Evolutionary conservation across 2,797 vertebrate genomes (phyloP), one percentile per base, ranked within the genome.

Genomic region (Centropyge bicolor): DNA sequence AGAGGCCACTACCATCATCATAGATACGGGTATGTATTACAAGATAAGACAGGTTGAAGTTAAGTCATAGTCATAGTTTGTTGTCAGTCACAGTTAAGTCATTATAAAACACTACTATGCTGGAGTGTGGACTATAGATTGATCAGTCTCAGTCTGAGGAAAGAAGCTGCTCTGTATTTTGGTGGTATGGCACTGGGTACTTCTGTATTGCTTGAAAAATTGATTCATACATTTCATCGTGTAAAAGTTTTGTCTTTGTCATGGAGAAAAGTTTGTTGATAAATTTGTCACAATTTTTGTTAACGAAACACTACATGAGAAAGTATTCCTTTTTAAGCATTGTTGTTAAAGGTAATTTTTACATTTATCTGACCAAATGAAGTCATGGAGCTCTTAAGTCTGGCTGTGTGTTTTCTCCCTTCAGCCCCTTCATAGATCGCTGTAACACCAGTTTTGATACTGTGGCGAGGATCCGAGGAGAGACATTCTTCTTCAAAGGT

Each of bases 401-500:
- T 36, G 2, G 1, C 6, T 40, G 31, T 59, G 43, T 69, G 10
- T 62, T 51, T 52, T 59, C 31, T 72, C 5, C 8, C 20, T 35
- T 20, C 49, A 94, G 92, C 31, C 63, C 81, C 49, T 67, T 69
- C 59, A 31, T 89, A 36, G 90, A 96, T 86, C 94, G 94, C 63
- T 96, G 94, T 11, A 90, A 94, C 82, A 92, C 90, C 81, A 95
- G 83, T 75, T 94, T 96, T 55, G 95, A 96, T 57, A 92, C 92
- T 10, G 93, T 95, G 45, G 86, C 95, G 48, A 93, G 87, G 82
- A 96, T 96, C 74, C 67, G 94, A 68, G 95, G 95, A 67, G 96
- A 96, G 74, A 95, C 86, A 0, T 96, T 96, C 83, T 96, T 96
- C 84, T 96, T 96, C 80, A 95, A 94, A 95, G 95, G 95, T 95